phyloP scores from a whole-genome alignment of 1,140 invertebrate genomes.

The Lethocerus indicus region DNA sequence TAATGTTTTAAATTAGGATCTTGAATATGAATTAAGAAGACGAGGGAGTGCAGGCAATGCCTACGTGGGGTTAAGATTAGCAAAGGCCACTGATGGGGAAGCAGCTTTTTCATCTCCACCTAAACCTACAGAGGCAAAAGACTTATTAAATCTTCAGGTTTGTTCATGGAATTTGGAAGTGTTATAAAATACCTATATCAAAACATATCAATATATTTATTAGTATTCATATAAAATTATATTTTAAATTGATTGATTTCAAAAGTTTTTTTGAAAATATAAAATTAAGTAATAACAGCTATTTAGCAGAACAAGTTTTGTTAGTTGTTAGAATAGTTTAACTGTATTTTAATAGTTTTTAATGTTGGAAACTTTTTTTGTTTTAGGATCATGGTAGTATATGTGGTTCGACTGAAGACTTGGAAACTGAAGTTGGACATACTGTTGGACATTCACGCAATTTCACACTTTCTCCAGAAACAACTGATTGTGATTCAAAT shows the following conservation, averaged over 20 bases:
- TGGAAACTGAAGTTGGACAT: constrained; percentile 18
- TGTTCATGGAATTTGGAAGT: no score
- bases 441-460: constrained; percentile 29
- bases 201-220: no score
- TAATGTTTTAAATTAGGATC: constrained; percentile 32
- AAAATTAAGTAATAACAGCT: no score
- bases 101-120: constrained; percentile 10
- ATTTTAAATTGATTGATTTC: no score
- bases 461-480: constrained; percentile 84
- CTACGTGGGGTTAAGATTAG: constrained; percentile 61
- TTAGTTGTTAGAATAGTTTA: no score
- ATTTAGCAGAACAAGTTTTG: no score
- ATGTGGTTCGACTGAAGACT: constrained; percentile 15
- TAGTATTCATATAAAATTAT: no score
- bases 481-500: constrained; percentile 87
- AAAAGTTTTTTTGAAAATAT: no score
- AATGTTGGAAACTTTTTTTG: neutral
- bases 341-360: neutral
- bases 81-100: constrained; percentile 31
- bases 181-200: no score
- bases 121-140: constrained; percentile 12
- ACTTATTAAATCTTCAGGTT: constrained; percentile 16
- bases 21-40: constrained; percentile 67
- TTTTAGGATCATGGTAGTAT: constrained; percentile 14
- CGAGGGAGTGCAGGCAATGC: constrained; percentile 41